These are phyloP conservation scores for Philhelius pedissequus DNA, from an alignment of 2,888 invertebrate species.

Conservation along the genomic window DNA sequence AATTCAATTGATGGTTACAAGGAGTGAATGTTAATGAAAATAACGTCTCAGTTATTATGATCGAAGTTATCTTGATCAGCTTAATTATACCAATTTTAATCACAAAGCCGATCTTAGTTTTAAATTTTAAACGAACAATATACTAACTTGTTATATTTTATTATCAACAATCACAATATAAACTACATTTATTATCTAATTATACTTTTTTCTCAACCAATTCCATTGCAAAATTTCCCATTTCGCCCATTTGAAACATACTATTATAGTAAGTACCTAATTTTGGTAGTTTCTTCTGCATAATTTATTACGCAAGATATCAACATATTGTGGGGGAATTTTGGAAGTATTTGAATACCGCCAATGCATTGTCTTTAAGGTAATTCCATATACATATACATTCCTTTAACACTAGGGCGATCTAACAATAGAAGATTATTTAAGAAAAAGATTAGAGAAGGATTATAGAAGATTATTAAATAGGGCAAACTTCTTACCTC, in stretches of 20 bases:
- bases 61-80: too few species aligned
- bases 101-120: too few species aligned
- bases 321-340: conserved; percentile 87
- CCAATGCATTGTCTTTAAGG: conserved; percentile 92
- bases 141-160: background rate
- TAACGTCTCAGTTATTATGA: too few species aligned
- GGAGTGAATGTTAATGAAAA: too few species aligned
- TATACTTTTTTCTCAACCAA: conserved; percentile 20
- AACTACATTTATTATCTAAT: background rate
- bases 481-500: conserved; percentile 81
- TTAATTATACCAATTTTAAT: too few species aligned
- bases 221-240: conserved; percentile 69
- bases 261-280: conserved; percentile 88
- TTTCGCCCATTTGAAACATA: conserved; percentile 82
- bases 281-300: conserved; percentile 88
- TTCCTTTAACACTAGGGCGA: conserved; percentile 89
- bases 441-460: background rate
- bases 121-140: background rate
- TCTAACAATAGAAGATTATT: conserved; percentile 79
- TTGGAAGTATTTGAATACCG: conserved; percentile 86
- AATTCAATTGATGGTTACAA: too few species aligned
- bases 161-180: background rate
- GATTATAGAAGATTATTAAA: too few species aligned
- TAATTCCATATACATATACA: conserved; percentile 96
- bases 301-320: conserved; percentile 87